phyloP scores from a whole-genome alignment of 2,888 invertebrate species.

The Pemphredon lugubris region DNA sequence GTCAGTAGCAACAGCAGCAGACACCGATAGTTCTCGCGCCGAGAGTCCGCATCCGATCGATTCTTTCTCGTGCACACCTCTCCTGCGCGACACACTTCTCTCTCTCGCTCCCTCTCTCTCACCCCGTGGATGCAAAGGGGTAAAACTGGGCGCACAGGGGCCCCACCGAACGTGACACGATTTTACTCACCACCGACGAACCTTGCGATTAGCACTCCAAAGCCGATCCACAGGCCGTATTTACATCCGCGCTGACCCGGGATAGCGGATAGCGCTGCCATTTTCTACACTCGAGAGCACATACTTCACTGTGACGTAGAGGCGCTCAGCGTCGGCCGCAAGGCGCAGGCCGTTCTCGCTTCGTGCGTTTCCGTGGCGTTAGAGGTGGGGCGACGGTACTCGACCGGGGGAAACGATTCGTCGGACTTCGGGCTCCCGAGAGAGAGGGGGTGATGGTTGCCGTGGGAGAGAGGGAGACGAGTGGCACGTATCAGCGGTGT shows the following conservation, averaged over 20 bases:
- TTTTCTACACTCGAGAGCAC: constrained; percentile 80
- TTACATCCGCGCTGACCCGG: constrained; percentile 76
- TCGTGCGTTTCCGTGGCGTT: constrained; percentile 54
- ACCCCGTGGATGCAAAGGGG: no score
- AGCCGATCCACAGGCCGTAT: constrained; percentile 76
- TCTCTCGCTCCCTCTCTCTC: no score
- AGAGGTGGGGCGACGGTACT: constrained; percentile 39
- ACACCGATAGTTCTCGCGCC: constrained; percentile 43
- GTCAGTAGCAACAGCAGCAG: constrained; percentile 31
- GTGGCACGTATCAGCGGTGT: constrained; percentile 20
- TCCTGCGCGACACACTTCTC: not conserved
- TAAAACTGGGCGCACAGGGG: no score
- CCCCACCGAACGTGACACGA: constrained; percentile 2
- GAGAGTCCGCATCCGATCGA: constrained; percentile 61
- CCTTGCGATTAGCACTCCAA: constrained; percentile 72
- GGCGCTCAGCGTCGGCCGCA: constrained; percentile 54
- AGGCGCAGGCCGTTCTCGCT: constrained; percentile 65
- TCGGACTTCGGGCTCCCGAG: constrained; percentile 12
- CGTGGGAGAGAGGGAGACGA: constrained; percentile 11
- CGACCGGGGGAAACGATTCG: constrained; percentile 25
- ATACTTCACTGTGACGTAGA: constrained; percentile 80
- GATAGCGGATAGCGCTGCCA: constrained; percentile 79
- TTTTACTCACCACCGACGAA: constrained; percentile 75
- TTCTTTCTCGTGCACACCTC: constrained; percentile 51
- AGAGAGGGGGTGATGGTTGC: not conserved